Evolutionary conservation across 2,797 vertebrate species (phyloP).

Genomic region (Thripadectes ignobilis): DNA sequence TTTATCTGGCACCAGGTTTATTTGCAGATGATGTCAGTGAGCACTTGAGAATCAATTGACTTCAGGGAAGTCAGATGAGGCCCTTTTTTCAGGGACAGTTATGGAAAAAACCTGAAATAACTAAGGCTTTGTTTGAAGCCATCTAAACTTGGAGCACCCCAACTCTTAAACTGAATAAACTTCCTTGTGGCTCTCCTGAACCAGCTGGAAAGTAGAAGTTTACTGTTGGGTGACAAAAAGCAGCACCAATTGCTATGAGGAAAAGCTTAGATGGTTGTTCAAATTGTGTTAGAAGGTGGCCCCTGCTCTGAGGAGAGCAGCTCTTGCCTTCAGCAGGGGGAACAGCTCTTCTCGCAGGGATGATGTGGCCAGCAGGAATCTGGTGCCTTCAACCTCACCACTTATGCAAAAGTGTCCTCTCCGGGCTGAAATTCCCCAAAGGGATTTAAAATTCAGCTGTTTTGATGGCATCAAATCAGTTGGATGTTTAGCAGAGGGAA

Average conservation of each 20-base stretch:
- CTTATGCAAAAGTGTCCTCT: not conserved
- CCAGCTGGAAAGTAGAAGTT: not conserved
- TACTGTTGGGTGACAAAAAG: not conserved
- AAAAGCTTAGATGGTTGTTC: not conserved
- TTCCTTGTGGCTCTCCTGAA: not conserved
- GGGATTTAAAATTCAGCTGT: not conserved
- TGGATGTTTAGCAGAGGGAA: not conserved
- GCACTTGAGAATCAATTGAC: not conserved
- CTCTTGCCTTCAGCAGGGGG: not conserved
- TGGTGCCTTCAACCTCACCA: not conserved
- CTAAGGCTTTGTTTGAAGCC: not conserved
- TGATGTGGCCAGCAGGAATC: not conserved
- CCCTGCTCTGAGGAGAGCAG: not conserved
- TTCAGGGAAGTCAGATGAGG: not conserved
- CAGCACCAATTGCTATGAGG: not conserved
- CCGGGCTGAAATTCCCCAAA: not conserved
- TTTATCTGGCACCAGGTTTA: not conserved
- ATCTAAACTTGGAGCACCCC: not conserved
- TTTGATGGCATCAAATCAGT: not conserved
- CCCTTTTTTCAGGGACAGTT: not conserved
- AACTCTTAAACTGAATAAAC: not conserved
- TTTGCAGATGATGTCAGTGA: slow-evolving; percentile 19
- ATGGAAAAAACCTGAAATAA: not conserved
- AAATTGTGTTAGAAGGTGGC: fast-evolving
- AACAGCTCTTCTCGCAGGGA: not conserved